These are phyloP conservation scores for Parnassius mnemosyne DNA, from an alignment of 2,888 invertebrate species.

Conservation along the genomic window DNA sequence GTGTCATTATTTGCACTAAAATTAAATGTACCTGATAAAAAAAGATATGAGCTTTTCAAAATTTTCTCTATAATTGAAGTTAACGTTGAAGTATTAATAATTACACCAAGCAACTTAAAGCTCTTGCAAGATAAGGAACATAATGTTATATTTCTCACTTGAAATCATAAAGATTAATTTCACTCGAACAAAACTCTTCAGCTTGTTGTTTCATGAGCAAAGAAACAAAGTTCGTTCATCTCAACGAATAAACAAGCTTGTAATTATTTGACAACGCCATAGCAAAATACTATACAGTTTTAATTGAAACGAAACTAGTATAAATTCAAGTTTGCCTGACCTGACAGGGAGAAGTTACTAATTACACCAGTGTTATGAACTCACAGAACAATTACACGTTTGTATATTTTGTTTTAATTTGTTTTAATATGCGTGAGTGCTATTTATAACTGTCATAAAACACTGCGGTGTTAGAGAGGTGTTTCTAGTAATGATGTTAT, in stretches of 20 bases:
- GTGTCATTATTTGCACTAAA: too few relatives aligned
- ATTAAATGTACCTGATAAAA: too few relatives aligned
- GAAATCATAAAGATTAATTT: background rate
- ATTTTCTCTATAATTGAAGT: too few relatives aligned
- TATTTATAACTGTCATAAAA: too few relatives aligned
- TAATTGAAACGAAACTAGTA: constrained; percentile 67
- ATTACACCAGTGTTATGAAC: constrained; percentile 17
- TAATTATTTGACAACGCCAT: constrained; percentile 66
- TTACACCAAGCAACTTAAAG: too few relatives aligned
- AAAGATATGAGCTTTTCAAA: too few relatives aligned
- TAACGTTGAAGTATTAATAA: too few relatives aligned
- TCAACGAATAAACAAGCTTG: constrained; percentile 57
- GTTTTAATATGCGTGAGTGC: background rate
- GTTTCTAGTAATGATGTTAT: too few relatives aligned
- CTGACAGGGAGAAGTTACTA: constrained; percentile 45
- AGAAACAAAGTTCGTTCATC: constrained; percentile 61
- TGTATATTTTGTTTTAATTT: constrained; percentile 14
- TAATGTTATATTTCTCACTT: too few relatives aligned
- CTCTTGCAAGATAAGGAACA: too few relatives aligned
- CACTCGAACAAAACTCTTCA: too few relatives aligned
- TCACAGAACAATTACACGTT: constrained; percentile 11
- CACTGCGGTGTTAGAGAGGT: too few relatives aligned
- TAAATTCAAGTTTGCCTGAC: constrained; percentile 57
- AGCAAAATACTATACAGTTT: constrained; percentile 51
- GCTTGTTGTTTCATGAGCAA: constrained; percentile 13